These are phyloP conservation scores for Rhinogobio ventralis DNA, from an alignment of 2,797 vertebrate genomes.

Conservation along the genomic window DNA sequence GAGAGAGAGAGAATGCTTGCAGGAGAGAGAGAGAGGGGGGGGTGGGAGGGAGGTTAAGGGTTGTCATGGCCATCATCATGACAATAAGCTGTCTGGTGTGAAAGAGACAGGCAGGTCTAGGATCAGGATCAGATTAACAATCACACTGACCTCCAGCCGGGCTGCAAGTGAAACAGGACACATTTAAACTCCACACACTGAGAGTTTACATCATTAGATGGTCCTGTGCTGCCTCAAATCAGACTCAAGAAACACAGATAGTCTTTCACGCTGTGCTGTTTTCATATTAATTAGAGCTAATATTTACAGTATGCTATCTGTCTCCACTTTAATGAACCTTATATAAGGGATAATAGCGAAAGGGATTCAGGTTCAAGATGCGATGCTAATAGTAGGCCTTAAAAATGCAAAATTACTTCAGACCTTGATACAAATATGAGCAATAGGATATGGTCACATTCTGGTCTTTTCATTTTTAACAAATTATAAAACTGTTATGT, in stretches of 20 bases:
- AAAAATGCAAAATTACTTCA: constrained; percentile 1
- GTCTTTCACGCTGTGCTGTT: constrained; percentile 45
- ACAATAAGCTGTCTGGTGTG: constrained; percentile 70
- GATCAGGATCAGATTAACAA: constrained; percentile 70
- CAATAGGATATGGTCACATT: neutral
- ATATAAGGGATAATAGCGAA: neutral
- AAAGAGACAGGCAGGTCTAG: constrained; percentile 69
- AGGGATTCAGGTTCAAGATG: neutral
- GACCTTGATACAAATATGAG: neutral
- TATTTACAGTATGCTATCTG: constrained; percentile 51
- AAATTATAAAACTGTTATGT: neutral
- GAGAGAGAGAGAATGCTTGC: constrained; percentile 22
- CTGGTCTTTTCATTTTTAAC: neutral
- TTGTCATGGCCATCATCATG: constrained; percentile 81
- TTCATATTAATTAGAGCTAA: constrained; percentile 58
- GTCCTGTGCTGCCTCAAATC: constrained; percentile 43
- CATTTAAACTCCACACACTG: constrained; percentile 55
- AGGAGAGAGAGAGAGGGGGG: constrained; percentile 70
- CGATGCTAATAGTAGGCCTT: neutral
- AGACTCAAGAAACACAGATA: constrained; percentile 50
- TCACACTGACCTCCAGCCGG: constrained; percentile 63
- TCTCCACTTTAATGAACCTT: constrained; percentile 36
- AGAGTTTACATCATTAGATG: constrained; percentile 59
- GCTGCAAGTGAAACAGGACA: constrained; percentile 58
- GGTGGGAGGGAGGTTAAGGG: constrained; percentile 62